Evolutionary conservation across 2,797 vertebrate species (phyloP).

Genomic region (Parauchenoglanis ngamensis): DNA sequence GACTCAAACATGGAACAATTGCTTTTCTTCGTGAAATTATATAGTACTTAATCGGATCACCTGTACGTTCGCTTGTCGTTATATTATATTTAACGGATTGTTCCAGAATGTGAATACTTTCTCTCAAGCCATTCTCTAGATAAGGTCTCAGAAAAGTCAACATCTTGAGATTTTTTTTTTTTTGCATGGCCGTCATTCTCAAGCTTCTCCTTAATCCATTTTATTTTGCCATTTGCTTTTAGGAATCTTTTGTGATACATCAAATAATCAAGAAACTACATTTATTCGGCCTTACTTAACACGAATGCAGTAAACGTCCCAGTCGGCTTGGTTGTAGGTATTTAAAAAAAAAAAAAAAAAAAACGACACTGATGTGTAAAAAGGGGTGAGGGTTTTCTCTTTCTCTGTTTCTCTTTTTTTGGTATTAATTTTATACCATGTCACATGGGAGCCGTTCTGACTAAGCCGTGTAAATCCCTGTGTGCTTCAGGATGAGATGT

Average conservation of each 20-base stretch:
- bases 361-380: not conserved
- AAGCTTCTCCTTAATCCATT: constrained; percentile 57
- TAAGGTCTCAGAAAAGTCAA: constrained; percentile 71
- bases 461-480: constrained; percentile 99
- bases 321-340: constrained; percentile 7
- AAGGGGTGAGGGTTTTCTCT: constrained; percentile 66
- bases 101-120: constrained; percentile 85
- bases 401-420: constrained; percentile 44
- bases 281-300: constrained; percentile 3
- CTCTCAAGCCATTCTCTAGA: constrained; percentile 77
- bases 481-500: constrained; percentile 99
- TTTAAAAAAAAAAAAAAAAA: not conserved
- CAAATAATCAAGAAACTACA: constrained; percentile 30
- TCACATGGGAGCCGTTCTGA: constrained; percentile 94
- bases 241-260: constrained; percentile 53
- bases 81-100: not conserved
- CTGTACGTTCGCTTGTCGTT: not conserved
- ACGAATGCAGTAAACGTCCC: not conserved
- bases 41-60: not conserved
- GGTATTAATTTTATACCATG: constrained; percentile 70
- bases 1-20: not conserved
- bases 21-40: not conserved
- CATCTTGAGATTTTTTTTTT: constrained; percentile 72
- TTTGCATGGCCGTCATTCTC: constrained; percentile 54
- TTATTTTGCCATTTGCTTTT: constrained; percentile 57